phyloP scores from a whole-genome alignment of 2,888 invertebrate genomes.

The Sialis fuliginosa region DNA sequence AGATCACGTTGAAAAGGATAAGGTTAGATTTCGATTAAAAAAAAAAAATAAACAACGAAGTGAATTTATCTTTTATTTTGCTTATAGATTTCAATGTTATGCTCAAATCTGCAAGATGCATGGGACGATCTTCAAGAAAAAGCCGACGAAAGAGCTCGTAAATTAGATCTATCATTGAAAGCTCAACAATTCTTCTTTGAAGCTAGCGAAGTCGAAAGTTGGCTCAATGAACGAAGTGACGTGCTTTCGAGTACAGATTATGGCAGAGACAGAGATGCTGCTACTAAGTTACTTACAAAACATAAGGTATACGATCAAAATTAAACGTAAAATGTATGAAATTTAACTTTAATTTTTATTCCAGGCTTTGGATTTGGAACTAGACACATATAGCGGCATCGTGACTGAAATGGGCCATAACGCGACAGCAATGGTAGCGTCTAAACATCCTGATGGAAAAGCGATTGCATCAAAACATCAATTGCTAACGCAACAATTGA shows the following conservation, averaged over 20 bases:
- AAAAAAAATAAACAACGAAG: too few species aligned
- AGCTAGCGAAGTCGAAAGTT: constrained; percentile 80
- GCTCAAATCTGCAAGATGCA: constrained; percentile 47
- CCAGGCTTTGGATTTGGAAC: constrained; percentile 70
- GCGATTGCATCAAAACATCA: constrained; percentile 62
- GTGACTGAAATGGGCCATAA: constrained; percentile 85
- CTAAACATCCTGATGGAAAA: constrained; percentile 69
- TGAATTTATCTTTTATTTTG: too few species aligned
- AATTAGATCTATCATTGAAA: constrained; percentile 69
- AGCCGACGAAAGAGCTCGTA: constrained; percentile 51
- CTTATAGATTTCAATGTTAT: constrained; percentile 51
- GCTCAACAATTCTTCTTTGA: constrained; percentile 88
- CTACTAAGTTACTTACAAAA: constrained; percentile 82
- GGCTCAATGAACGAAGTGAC: constrained; percentile 77
- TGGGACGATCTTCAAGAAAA: constrained; percentile 60
- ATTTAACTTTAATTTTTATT: constrained; percentile 7
- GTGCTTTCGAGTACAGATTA: constrained; percentile 68
- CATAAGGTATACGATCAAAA: constrained; percentile 57
- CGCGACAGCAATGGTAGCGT: constrained; percentile 61
- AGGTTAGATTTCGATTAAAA: constrained; percentile 28
- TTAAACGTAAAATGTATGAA: neutral
- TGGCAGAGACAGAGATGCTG: constrained; percentile 78
- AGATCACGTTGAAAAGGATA: constrained; percentile 61
- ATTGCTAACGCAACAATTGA: constrained; percentile 57
- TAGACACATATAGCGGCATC: constrained; percentile 82